Evolutionary conservation across 2,888 invertebrate species (phyloP), one percentile per base, ranked within the genome.

Genomic region (Cataglyphis rosenhaueri): DNA sequence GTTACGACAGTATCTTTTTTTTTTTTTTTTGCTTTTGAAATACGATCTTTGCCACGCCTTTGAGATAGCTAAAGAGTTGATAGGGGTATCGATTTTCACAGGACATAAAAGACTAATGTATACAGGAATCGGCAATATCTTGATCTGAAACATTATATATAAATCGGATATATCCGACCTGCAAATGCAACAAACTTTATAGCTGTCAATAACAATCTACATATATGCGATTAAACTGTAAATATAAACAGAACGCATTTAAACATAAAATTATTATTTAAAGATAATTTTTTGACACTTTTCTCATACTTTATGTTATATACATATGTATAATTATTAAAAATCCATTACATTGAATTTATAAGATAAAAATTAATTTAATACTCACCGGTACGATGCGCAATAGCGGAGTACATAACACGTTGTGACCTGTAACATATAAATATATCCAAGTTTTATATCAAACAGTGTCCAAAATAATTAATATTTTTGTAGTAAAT

Each of bases 41-140:
- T 25, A 41, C 21, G 52, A 74, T 55, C 61, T 62, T 73, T 48
- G 38, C 41, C 38, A 48, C 41, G 41, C 62, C 41, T 62, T 81
- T 74, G 35, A 74, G 81, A 74, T 15, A 52, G 41, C 12, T 25
- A 21, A 79, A 25, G 21, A 1, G 35, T 10, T 48, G 61, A 73
- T 48, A 81, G 29, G 9, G 25, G 9, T 71, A 74, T 74, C 35
- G 81, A 71, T 71, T 81, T 74, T 38, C 29, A 29, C 29, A 29
- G 15, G 52, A 55, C 73, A 41, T 55, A 62, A 81, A 81, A 81
- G 59, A 61, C 38, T 70, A 79, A 38, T n/a, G n/a, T 48, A 21
- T 25, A 62, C 15, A 73, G 62, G 10, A 32, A 25, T 12, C 12
- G 9, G 74, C 15, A 81, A 55, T 25, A 18, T 25, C 25, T 12